Evolutionary conservation across 2,888 invertebrate genomes (phyloP).

Genomic region (Orthosia cruda): DNA sequence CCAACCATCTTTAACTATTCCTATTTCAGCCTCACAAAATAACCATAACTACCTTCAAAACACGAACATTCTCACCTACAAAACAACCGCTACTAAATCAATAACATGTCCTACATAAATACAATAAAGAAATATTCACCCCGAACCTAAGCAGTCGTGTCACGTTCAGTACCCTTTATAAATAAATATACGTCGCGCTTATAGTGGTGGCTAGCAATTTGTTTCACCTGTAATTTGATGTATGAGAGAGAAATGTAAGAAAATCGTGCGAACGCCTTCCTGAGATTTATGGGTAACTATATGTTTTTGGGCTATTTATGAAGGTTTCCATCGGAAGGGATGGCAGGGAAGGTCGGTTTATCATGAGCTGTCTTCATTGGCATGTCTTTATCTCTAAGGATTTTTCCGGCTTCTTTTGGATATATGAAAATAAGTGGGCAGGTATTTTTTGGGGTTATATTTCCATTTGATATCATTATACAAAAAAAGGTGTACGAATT

Average conservation of each 20-base stretch:
- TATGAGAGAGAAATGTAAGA: slow-evolving; percentile 75
- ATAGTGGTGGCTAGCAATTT: slow-evolving; percentile 83
- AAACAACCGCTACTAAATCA: slow-evolving; percentile 50
- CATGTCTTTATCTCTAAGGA: slow-evolving; percentile 59
- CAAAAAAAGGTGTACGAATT: neutral
- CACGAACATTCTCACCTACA: slow-evolving; percentile 13
- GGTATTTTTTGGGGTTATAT: neutral
- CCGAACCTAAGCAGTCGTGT: slow-evolving; percentile 70
- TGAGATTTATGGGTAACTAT: slow-evolving; percentile 64
- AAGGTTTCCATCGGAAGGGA: slow-evolving; percentile 58
- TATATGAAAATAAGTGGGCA: slow-evolving; percentile 5
- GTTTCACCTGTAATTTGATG: slow-evolving; percentile 88
- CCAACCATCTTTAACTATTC: no score
- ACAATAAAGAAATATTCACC: slow-evolving; percentile 56
- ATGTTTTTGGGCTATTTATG: slow-evolving; percentile 65
- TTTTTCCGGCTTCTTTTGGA: slow-evolving; percentile 21
- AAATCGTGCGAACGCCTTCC: slow-evolving; percentile 64
- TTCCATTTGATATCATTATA: neutral
- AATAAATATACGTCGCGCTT: slow-evolving; percentile 84
- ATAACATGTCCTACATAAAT: slow-evolving; percentile 49
- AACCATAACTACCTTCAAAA: slow-evolving; percentile 1
- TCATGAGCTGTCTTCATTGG: slow-evolving; percentile 66
- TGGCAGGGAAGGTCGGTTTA: slow-evolving; percentile 50
- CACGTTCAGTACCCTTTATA: slow-evolving; percentile 80
- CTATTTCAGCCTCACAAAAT: neutral